Evolutionary conservation across 2,113 vertebrate genomes (phyloP).

Genomic region (Symphodus melops): DNA sequence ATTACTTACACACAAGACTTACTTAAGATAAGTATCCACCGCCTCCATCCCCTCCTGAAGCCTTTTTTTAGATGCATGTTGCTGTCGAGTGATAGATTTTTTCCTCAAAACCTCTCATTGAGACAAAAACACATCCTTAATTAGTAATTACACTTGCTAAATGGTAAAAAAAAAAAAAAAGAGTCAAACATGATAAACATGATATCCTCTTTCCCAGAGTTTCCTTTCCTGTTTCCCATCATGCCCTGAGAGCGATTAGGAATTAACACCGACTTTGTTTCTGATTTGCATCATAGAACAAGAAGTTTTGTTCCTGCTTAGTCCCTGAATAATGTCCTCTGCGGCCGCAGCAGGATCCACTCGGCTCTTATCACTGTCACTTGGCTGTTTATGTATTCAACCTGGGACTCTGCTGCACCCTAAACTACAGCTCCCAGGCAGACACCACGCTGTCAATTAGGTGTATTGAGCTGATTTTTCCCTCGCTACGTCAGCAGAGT

Average conservation of each 20-base stretch:
- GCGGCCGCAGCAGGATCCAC: constrained; percentile 21
- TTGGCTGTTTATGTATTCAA: constrained; percentile 55
- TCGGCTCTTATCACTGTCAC: constrained; percentile 54
- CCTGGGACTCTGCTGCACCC: constrained; percentile 45
- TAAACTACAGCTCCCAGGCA: constrained; percentile 43
- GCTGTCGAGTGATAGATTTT: too few species aligned
- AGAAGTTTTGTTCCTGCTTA: constrained; percentile 24
- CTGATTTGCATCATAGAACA: constrained; percentile 21
- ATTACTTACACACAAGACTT: constrained; percentile 39
- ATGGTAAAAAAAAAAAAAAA: constrained; percentile 14
- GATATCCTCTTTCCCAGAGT: background rate
- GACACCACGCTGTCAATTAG: constrained; percentile 68
- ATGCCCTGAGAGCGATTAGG: constrained; percentile 19
- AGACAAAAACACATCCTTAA: background rate
- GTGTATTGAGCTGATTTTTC: constrained; percentile 31
- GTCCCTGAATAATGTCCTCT: constrained; percentile 12
- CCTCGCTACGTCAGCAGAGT: constrained; percentile 38
- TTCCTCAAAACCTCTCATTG: background rate
- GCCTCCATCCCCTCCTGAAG: background rate
- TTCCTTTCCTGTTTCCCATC: constrained; percentile 19
- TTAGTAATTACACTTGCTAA: constrained; percentile 23
- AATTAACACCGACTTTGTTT: constrained; percentile 41
- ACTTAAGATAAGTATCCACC: constrained; percentile 10
- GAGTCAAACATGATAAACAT: constrained; percentile 4
- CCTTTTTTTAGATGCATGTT: background rate